Evolutionary conservation across 2,797 vertebrate species (phyloP), one percentile per base, ranked within the genome.

Genomic region (Pseudomugil tenellus): DNA sequence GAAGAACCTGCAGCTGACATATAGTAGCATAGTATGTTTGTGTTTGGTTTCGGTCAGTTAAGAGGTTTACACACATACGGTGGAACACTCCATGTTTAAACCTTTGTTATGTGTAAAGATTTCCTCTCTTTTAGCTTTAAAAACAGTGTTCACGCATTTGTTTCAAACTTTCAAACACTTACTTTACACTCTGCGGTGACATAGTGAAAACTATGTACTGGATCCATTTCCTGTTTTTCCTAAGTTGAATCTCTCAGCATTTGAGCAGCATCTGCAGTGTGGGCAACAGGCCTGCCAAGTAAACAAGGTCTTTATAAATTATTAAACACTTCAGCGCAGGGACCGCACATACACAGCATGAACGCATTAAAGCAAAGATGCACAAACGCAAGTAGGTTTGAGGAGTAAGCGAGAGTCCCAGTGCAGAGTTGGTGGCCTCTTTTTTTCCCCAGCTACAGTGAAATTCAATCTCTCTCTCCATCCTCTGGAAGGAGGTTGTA

Each of bases 221-320:
- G 29, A 70, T 75, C 25, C 31, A 37, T 76, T 85, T 86, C 69
- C 82, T 59, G 65, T 77, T 53, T 83, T 79, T 82, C 62, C 37
- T 63, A 72, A 73, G 32, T 81, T 78, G 76, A 74, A 29, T 80
- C 58, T 79, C 81, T 86, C 83, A 78, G 83, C 87, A 80, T 84
- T 81, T 78, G 62, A 83, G 74, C 70, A 81, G 69, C 71, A 83
- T 89, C 80, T 92, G 91, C 91, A 90, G 91, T 84, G 92, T 90
- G 85, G 88, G 86, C 80, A 79, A 46, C 77, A 80, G 68, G 72
- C 37, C 66, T 78, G 81, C 86, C 86, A 88, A 92, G 88, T 89
- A 92, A 93, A 93, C 88, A 90, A 80, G 69, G 39, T 77, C 80
- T 87, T 90, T 88, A 93, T 93, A 84, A 94, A 94, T 57, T 89